Evolutionary conservation across 2,888 invertebrate species (phyloP).

Genomic region (Leptinotarsa tumamoca): DNA sequence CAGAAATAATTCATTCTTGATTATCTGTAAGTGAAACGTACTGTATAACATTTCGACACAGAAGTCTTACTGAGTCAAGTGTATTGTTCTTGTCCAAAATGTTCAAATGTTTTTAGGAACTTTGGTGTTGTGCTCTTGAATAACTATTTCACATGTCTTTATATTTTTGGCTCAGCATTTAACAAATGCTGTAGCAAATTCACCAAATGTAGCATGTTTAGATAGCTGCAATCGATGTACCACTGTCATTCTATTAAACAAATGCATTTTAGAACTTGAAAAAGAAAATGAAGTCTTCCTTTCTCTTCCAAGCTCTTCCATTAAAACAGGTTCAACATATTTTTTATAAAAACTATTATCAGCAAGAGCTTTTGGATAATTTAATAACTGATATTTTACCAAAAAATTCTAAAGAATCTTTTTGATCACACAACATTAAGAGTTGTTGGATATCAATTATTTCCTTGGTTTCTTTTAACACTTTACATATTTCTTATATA

Average conservation of each 20-base stretch:
- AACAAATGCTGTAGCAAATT: constrained; percentile 10
- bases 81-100: not conserved
- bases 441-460: not conserved
- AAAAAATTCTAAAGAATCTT: not conserved
- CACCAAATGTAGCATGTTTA: not conserved
- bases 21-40: constrained; percentile 10
- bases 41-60: not conserved
- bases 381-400: not conserved
- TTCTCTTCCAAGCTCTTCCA: constrained; percentile 7
- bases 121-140: constrained; percentile 1
- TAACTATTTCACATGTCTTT: constrained; percentile 8
- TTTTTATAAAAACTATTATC: constrained; percentile 3
- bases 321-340: constrained; percentile 1
- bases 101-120: not conserved
- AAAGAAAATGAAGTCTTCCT: not conserved
- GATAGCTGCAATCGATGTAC: constrained; percentile 4
- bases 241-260: constrained; percentile 3
- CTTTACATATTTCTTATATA: not conserved
- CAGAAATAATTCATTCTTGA: constrained; percentile 9
- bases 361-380: constrained; percentile 7
- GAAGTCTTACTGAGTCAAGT: not conserved
- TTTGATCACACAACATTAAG: not conserved
- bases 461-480: not conserved
- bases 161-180: constrained; percentile 6
- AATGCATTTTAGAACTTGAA: not conserved